phyloP scores from a whole-genome alignment of 2,797 vertebrate genomes.

The Lagorchestes hirsutus region DNA sequence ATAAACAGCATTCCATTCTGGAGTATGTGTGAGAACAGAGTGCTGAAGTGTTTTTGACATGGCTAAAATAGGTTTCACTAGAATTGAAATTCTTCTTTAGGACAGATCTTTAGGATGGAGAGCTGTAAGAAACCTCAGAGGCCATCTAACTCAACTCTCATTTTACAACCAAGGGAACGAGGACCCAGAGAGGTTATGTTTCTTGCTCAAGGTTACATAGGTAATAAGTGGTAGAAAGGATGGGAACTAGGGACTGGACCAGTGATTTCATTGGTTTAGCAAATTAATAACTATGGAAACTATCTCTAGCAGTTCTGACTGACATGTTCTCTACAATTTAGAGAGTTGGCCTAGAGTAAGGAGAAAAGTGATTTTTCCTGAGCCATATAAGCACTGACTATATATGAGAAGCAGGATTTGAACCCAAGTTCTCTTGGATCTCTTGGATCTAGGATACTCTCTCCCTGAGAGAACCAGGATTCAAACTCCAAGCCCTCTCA shows the following conservation, averaged over 20 bases:
- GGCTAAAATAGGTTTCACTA: not conserved
- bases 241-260: not conserved
- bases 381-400: not conserved
- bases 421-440: not conserved
- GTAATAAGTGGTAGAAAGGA: not conserved
- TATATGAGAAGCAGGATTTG: not conserved
- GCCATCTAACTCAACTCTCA: not conserved
- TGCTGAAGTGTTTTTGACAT: conserved; percentile 52
- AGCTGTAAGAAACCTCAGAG: not conserved
- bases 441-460: not conserved
- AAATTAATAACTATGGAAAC: not conserved
- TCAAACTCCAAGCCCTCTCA: not conserved
- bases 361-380: not conserved
- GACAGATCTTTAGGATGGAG: not conserved
- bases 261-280: not conserved
- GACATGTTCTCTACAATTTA: not conserved
- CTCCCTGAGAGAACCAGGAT: not conserved
- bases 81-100: conserved; percentile 21
- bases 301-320: not conserved
- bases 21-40: not conserved
- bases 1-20: conserved; percentile 21
- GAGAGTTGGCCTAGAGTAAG: not conserved
- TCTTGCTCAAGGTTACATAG: not conserved
- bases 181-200: not conserved
- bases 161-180: not conserved